phyloP scores from a whole-genome alignment of 1,140 invertebrate species.

The Pseudomyrmex dendroicus region DNA sequence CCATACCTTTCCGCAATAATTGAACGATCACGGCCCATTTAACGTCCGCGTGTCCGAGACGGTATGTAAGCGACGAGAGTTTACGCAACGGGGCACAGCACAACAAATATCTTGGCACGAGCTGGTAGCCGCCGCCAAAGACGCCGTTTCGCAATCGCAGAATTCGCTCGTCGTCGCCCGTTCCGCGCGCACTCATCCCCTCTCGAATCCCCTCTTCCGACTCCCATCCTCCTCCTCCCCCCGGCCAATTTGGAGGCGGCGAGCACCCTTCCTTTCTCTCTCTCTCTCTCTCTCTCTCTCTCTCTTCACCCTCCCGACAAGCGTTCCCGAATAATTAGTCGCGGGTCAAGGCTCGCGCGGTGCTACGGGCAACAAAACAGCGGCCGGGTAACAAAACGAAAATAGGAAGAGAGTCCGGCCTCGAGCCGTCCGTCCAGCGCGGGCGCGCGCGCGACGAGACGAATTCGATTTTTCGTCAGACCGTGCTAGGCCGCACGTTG shows the following conservation, averaged over 20 bases:
- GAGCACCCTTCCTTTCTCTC: neutral
- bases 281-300: neutral
- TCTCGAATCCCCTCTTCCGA: neutral
- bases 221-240: neutral
- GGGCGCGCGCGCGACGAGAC: conserved; percentile 7
- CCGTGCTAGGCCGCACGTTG: conserved; percentile 25
- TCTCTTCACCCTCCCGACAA: conserved; percentile 26
- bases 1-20: conserved; percentile 35
- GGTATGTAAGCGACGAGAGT: conserved; percentile 45
- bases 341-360: conserved; percentile 66
- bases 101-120: conserved; percentile 74
- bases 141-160: conserved; percentile 70
- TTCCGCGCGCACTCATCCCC: neutral
- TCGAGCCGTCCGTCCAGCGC: conserved; percentile 42
- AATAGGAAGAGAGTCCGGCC: conserved; percentile 61
- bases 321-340: conserved; percentile 71
- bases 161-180: conserved; percentile 48
- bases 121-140: conserved; percentile 17
- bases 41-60: conserved; percentile 15
- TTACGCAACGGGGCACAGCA: conserved; percentile 64
- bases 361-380: conserved; percentile 50
- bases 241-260: conserved; percentile 40
- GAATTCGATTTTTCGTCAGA: conserved; percentile 53
- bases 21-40: conserved; percentile 66
- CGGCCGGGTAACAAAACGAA: conserved; percentile 49